Evolutionary conservation across 1,140 invertebrate species (phyloP).

Genomic region (Latrodectus geometricus): DNA sequence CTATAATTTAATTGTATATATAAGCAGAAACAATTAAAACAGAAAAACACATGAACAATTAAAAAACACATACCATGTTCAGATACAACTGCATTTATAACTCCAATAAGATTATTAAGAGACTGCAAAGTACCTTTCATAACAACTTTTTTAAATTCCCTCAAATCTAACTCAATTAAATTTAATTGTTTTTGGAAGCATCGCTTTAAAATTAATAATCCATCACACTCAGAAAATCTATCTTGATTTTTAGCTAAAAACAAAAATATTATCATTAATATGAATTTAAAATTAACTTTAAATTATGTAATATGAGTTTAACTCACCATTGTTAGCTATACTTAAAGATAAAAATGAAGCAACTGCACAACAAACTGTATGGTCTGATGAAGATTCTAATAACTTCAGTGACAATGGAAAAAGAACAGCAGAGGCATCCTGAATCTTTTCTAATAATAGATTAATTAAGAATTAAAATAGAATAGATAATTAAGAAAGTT

Average conservation of each 20-base stretch:
- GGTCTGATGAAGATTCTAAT: background rate
- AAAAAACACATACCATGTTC: conserved; percentile 4
- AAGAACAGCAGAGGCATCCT: conserved; percentile 6
- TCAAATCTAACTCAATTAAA: conserved; percentile 3
- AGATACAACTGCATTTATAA: conserved; percentile 8
- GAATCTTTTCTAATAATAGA: conserved; percentile 4
- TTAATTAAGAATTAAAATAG: no score
- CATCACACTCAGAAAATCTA: conserved; percentile 26
- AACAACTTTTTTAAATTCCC: background rate
- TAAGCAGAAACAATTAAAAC: no score
- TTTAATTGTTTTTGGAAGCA: conserved; percentile 19
- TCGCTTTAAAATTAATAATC: conserved; percentile 25
- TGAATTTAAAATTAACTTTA: background rate
- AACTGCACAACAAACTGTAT: background rate
- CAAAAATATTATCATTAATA: background rate
- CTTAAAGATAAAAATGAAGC: conserved; percentile 27
- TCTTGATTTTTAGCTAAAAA: conserved; percentile 25
- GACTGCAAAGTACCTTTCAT: conserved; percentile 1
- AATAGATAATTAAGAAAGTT: no score
- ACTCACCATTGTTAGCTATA: conserved; percentile 22
- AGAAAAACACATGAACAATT: no score
- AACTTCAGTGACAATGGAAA: conserved; percentile 10
- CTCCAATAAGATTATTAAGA: conserved; percentile 5
- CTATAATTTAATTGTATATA: no score
- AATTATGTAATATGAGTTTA: background rate